phyloP scores from a whole-genome alignment of 2,888 invertebrate genomes.

The Mesopsocus fuscifrons region DNA sequence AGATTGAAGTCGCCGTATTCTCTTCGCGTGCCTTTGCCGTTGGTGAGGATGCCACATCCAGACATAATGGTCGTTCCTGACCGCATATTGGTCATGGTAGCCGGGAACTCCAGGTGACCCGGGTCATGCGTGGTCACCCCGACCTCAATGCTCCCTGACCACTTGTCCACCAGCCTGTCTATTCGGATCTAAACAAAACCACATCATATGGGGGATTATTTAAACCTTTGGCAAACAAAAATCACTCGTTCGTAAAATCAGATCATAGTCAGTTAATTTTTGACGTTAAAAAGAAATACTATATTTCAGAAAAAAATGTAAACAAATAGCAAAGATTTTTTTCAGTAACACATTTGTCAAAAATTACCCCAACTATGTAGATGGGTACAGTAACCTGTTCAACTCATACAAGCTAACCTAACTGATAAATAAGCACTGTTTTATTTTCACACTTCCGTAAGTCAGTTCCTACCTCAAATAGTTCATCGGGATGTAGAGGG shows the following conservation, averaged over 20 bases:
- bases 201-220: no score
- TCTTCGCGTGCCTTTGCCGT: constrained; percentile 81
- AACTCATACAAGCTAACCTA: no score
- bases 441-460: no score
- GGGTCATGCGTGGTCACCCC: constrained; percentile 91
- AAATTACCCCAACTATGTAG: not conserved
- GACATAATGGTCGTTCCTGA: constrained; percentile 86
- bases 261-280: no score
- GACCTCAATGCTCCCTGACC: constrained; percentile 88
- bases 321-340: not conserved
- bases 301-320: no score
- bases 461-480: constrained; percentile 80
- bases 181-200: constrained; percentile 55
- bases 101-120: constrained; percentile 71
- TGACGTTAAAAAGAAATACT: no score
- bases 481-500: constrained; percentile 66
- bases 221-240: constrained; percentile 2
- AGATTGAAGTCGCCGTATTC: constrained; percentile 88
- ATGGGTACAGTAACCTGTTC: no score
- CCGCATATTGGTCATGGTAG: constrained; percentile 95
- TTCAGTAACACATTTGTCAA: not conserved
- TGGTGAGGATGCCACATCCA: constrained; percentile 88
- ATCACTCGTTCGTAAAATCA: no score
- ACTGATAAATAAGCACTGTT: no score
- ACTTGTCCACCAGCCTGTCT: constrained; percentile 81